Evolutionary conservation across 2,888 invertebrate genomes (phyloP).

Genomic region (Oxytorus armatus): DNA sequence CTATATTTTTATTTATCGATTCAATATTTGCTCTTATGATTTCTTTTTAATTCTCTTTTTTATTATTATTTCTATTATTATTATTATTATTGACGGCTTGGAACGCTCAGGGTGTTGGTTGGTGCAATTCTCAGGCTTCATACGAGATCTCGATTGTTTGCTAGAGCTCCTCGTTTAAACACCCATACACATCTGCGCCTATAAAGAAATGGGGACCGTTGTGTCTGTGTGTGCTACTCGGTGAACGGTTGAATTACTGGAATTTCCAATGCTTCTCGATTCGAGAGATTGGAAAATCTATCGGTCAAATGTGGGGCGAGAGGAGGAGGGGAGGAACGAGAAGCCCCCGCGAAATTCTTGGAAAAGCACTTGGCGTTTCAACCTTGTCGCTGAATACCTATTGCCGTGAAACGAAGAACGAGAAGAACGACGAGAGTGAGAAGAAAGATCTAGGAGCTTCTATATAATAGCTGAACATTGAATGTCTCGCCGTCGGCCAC

Average conservation of each 20-base stretch:
- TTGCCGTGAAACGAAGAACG: slow-evolving; percentile 32
- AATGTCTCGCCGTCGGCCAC: slow-evolving; percentile 54
- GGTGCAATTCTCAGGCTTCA: slow-evolving; percentile 18
- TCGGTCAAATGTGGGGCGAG: slow-evolving; percentile 40
- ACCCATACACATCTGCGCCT: not conserved
- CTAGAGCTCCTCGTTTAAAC: slow-evolving; percentile 10
- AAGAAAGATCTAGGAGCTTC: slow-evolving; percentile 36
- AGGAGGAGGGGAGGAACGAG: slow-evolving; percentile 15
- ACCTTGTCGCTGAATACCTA: slow-evolving; percentile 65
- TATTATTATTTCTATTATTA: slow-evolving; percentile 1
- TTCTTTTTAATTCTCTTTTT: not conserved
- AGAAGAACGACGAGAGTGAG: slow-evolving; percentile 39
- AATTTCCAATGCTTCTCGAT: slow-evolving; percentile 54
- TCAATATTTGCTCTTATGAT: slow-evolving; percentile 31
- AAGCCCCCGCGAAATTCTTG: slow-evolving; percentile 59
- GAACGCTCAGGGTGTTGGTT: not conserved
- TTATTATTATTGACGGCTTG: not conserved
- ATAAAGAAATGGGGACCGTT: not conserved
- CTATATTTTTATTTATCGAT: slow-evolving; percentile 28
- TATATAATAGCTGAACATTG: slow-evolving; percentile 35
- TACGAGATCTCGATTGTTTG: slow-evolving; percentile 41
- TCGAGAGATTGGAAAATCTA: slow-evolving; percentile 59
- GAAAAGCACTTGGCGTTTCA: slow-evolving; percentile 65
- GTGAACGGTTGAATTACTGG: slow-evolving; percentile 59
- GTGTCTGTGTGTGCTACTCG: not conserved